Evolutionary conservation across 2,113 vertebrate species (phyloP).

Genomic region (Anolis carolinensis): DNA sequence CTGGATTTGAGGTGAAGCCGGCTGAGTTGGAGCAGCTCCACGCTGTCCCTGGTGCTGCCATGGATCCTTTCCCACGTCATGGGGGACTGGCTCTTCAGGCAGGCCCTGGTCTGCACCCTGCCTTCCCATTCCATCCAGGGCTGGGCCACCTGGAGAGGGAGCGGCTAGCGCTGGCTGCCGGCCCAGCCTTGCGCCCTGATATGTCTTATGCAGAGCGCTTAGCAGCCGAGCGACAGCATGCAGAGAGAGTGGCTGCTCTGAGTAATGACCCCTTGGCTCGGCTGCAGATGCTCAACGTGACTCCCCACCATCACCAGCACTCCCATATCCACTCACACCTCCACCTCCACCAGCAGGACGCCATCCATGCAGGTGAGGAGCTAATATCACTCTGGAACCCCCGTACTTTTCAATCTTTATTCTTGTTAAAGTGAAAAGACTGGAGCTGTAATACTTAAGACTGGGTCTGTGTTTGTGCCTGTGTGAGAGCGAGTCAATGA

Average conservation of each 20-base stretch:
- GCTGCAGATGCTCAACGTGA: slow-evolving; percentile 98
- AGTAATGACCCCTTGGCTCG: slow-evolving; percentile 90
- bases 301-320: slow-evolving; percentile 98
- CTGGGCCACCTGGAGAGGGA: slow-evolving; percentile 78
- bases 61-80: slow-evolving; percentile 79
- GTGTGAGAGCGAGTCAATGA: background rate
- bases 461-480: too few relatives aligned
- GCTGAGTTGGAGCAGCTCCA: slow-evolving; percentile 80
- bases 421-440: background rate
- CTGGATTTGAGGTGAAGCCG: slow-evolving; percentile 90
- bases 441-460: background rate
- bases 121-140: slow-evolving; percentile 80
- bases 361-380: slow-evolving; percentile 85
- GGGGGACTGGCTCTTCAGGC: slow-evolving; percentile 80
- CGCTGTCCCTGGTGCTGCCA: slow-evolving; percentile 76
- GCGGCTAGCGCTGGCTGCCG: slow-evolving; percentile 78
- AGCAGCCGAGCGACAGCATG: slow-evolving; percentile 82
- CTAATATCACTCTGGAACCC: background rate
- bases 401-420: background rate
- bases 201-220: slow-evolving; percentile 78
- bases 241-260: slow-evolving; percentile 83
- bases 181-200: slow-evolving; percentile 78
- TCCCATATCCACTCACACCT: slow-evolving; percentile 99
- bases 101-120: slow-evolving; percentile 80
- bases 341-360: slow-evolving; percentile 98